phyloP scores from a whole-genome alignment of 2,888 invertebrate genomes.

The Phaonia tiefii region DNA sequence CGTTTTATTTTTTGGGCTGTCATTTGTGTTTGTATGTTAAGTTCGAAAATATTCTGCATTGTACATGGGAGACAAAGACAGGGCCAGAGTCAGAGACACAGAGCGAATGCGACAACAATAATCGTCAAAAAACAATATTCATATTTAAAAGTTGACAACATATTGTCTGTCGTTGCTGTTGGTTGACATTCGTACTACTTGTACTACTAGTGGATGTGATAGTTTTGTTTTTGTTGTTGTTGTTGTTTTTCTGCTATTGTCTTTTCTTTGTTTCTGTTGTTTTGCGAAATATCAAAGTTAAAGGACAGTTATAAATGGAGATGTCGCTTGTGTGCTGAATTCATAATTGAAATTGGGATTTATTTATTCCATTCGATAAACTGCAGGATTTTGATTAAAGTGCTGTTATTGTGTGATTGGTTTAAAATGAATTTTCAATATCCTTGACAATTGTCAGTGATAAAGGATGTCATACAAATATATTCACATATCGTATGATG shows the following conservation, averaged over 20 bases:
- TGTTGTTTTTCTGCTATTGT: constrained; percentile 6
- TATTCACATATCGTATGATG: too few relatives aligned
- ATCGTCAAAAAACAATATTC: constrained; percentile 47
- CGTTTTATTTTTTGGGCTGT: background rate
- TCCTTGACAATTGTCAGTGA: too few relatives aligned
- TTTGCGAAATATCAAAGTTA: constrained; percentile 32
- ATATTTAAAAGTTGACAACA: constrained; percentile 37
- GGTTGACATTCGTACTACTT: background rate
- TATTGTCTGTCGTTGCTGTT: background rate
- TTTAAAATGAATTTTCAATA: background rate
- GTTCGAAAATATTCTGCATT: constrained; percentile 11
- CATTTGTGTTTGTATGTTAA: background rate
- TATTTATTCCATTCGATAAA: constrained; percentile 12
- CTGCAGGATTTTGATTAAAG: background rate
- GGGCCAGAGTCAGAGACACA: background rate
- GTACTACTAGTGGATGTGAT: background rate
- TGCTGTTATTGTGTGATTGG: too few relatives aligned
- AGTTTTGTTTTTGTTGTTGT: background rate
- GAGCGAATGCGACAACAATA: constrained; percentile 25
- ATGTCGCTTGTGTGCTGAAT: constrained; percentile 20
- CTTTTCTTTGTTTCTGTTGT: background rate
- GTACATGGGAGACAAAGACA: too few relatives aligned
- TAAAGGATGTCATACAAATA: too few relatives aligned
- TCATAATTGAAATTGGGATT: constrained; percentile 32
- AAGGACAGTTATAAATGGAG: constrained; percentile 40